Base-by-base conservation (phyloP, 2,888 invertebrate species). In the Glyphotaelius pellucidus region DNA sequence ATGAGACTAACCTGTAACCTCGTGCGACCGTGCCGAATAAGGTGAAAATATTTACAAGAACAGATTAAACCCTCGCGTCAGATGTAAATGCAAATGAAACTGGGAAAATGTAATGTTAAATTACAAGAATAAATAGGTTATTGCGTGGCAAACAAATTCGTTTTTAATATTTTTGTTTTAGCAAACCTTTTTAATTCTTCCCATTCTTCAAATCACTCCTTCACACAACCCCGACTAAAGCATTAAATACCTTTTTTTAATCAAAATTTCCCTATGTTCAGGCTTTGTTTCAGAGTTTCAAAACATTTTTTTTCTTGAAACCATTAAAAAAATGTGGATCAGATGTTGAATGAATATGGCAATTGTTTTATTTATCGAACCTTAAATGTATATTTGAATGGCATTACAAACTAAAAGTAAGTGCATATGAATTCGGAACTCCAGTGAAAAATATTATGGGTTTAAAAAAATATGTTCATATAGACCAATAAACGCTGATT, bases 31-130 rank as follows among this genome's bases (percentile, higher is more conserved):
- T 84, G 32, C 35, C 38, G 84, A 84, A 84, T 19, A 84, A 84
- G 84, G 84, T 84, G 84, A 84, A 84, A 84, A 84, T 84, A 84
- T 81, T 81, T 81, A 19, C 81, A 31, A 31, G 32, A 32, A n/a
- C 67, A n/a, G 67, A 67, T 67, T 67, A 67, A 67, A 67, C 67
- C 67, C 25, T 25, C 5, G 67, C 67, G 67, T 67, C 67, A 67
- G n/a, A 67, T n/a, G 67, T 67, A 67, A 67, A 67, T 67, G 67
- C 67, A 67, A 67, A 67, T 67, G 67, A 67, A 67, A 67, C 67
- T 25, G 67, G 67, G 2, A n/a, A 67, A 67, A n/a, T 67, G 7
- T 67, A 25, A 67, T 67, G 67, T 67, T 67, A 67, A 67, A 67
- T 67, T 67, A 67, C 9, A 9, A 25, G 67, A 67, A 67, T 67